A percentile compares a stretch with the other conserved stretches of the same genome.
These are phyloP conservation scores for Antechinus stuartii DNA, from an alignment of 2,113 vertebrate genomes.

Conservation along the genomic window DNA sequence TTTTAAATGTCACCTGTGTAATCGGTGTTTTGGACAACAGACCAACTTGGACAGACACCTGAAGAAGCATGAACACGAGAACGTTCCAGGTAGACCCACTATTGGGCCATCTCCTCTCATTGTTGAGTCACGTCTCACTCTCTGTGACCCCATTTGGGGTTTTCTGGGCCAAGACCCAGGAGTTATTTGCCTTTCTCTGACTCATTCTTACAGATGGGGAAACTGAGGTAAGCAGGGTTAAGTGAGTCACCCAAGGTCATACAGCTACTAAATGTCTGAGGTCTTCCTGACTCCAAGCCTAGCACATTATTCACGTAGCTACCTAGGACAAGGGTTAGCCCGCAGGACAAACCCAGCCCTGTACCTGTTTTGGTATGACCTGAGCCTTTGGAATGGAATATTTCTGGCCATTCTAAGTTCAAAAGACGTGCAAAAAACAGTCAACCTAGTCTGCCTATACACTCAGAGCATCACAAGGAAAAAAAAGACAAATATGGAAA, in stretches of 20 bases:
- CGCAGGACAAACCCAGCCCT: background rate
- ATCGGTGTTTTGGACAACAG: slow-evolving; percentile 99
- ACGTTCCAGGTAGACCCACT: slow-evolving; percentile 89
- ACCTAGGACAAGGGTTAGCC: background rate
- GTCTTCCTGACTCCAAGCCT: background rate
- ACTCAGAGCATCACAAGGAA: background rate
- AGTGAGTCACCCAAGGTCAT: background rate
- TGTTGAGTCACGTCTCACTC: background rate
- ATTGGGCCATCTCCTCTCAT: rapidly evolving
- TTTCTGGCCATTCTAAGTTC: background rate
- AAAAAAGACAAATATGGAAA: too few species aligned
- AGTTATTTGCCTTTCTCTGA: background rate
- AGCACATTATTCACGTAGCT: background rate
- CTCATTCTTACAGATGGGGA: background rate
- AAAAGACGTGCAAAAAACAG: too few species aligned
- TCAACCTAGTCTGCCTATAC: background rate
- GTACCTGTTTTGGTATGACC: background rate
- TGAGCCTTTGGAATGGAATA: background rate
- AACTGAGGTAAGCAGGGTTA: background rate
- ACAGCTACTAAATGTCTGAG: background rate
- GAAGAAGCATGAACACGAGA: slow-evolving; percentile 99
- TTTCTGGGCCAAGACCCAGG: background rate
- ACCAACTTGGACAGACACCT: slow-evolving; percentile 98
- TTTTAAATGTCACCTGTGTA: slow-evolving; percentile 99
- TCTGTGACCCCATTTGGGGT: background rate